A percentile compares a stretch with the other conserved stretches of the same genome.
Conservation (phyloP, 2,888 invertebrate genomes). For the Scaptodrosophila latifasciaeformis region DNA sequence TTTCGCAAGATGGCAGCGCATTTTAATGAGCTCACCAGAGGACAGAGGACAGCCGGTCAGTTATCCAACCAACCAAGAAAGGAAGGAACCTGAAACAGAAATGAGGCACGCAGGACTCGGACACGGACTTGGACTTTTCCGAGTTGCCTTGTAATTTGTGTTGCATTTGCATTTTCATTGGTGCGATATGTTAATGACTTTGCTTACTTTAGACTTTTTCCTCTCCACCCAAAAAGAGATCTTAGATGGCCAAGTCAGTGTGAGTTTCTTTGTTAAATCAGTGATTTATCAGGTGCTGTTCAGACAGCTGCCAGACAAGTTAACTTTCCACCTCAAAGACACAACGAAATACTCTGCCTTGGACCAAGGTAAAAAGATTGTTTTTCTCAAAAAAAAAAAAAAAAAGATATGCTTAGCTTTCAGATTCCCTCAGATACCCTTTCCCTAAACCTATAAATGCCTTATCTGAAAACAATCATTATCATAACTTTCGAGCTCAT, state of each 20-base stretch:
- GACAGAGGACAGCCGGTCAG: conserved; percentile 3
- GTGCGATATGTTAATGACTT: conserved; percentile 66
- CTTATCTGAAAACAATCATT: too few species aligned
- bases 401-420: too few species aligned
- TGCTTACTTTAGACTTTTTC: conserved; percentile 57
- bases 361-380: too few species aligned
- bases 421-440: too few species aligned
- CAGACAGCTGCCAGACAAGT: too few species aligned
- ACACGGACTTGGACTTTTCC: not conserved
- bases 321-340: too few species aligned
- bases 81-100: not conserved
- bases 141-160: conserved; percentile 42
- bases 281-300: too few species aligned
- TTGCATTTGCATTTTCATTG: conserved; percentile 66
- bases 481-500: too few species aligned
- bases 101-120: not conserved
- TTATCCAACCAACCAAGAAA: not conserved
- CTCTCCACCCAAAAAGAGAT: conserved; percentile 9
- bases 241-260: not conserved
- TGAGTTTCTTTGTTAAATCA: not conserved
- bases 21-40: conserved; percentile 67
- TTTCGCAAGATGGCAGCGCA: conserved; percentile 72
- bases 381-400: too few species aligned
- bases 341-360: too few species aligned
- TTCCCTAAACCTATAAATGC: too few species aligned